phyloP scores from a whole-genome alignment of 2,797 vertebrate genomes.

The Aulostomus chinensis region DNA sequence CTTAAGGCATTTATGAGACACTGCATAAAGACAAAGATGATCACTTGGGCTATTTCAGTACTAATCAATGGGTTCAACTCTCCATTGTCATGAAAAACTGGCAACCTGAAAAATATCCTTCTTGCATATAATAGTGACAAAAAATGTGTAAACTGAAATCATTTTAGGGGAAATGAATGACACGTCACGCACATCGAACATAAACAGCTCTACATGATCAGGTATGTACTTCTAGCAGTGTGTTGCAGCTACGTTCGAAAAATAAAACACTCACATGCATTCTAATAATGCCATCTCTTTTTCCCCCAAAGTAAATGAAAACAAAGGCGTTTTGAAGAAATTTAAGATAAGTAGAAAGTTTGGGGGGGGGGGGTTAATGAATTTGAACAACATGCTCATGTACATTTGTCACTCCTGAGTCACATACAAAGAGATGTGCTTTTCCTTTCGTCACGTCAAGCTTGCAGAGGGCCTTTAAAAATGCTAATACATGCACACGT shows the following conservation, averaged over 20 bases:
- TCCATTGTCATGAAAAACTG: slow-evolving; percentile 53
- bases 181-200: slow-evolving; percentile 67
- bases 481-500: slow-evolving; percentile 36
- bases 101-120: slow-evolving; percentile 72
- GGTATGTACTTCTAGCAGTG: slow-evolving; percentile 63
- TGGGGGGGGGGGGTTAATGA: background rate
- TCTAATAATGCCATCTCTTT: slow-evolving; percentile 57
- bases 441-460: slow-evolving; percentile 20
- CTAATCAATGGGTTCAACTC: slow-evolving; percentile 48
- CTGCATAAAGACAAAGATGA: slow-evolving; percentile 79
- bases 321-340: too few species aligned
- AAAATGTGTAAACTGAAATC: slow-evolving; percentile 48
- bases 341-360: background rate
- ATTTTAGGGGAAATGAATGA: slow-evolving; percentile 52
- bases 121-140: slow-evolving; percentile 76
- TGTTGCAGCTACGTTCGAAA: slow-evolving; percentile 68
- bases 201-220: slow-evolving; percentile 56
- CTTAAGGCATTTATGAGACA: slow-evolving; percentile 85
- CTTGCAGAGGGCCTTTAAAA: slow-evolving; percentile 7
- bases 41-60: slow-evolving; percentile 61
- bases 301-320: slow-evolving; percentile 62
- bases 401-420: slow-evolving; percentile 5
- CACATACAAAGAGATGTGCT: slow-evolving; percentile 46
- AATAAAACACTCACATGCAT: slow-evolving; percentile 73
- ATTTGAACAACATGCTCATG: slow-evolving; percentile 12